Evolutionary conservation across 1,140 invertebrate species (phyloP).

Genomic region (Eriocheir sinensis): DNA sequence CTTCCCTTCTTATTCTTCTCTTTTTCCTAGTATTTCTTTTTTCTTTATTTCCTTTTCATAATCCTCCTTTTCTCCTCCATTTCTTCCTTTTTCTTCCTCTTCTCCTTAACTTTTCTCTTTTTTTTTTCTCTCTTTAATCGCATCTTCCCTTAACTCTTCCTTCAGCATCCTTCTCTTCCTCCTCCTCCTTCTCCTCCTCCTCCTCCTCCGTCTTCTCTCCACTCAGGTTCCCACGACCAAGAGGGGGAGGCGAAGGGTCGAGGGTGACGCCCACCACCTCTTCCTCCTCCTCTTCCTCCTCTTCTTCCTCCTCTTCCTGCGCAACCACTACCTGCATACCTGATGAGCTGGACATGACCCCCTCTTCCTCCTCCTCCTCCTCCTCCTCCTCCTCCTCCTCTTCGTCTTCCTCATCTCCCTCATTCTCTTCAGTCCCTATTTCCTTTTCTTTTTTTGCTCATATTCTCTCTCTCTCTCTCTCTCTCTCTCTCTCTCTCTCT

Average conservation of each 20-base stretch:
- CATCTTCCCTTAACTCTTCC: no score
- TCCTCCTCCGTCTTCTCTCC: not conserved
- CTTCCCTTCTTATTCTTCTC: no score
- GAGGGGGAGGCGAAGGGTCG: not conserved
- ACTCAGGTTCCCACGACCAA: constrained; percentile 20
- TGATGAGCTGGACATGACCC: constrained; percentile 13
- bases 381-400: not conserved
- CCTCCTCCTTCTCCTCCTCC: constrained; percentile 10
- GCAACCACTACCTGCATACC: not conserved
- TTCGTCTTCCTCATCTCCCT: not conserved
- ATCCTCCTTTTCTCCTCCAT: no score
- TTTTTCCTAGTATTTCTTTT: no score
- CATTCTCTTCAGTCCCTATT: not conserved
- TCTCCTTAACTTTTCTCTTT: no score
- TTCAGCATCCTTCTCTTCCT: not conserved
- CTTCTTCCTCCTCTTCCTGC: not conserved
- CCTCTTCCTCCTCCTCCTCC: not conserved
- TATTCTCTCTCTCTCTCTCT: not conserved
- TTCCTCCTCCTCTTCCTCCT: not conserved
- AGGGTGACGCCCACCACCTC: not conserved
- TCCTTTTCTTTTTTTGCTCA: not conserved
- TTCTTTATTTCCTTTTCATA: no score
- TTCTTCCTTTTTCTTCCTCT: no score
- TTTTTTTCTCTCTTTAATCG: no score
- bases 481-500: not conserved